Conservation (phyloP, 2,797 vertebrate species). For the Phoeniculus purpureus region DNA sequence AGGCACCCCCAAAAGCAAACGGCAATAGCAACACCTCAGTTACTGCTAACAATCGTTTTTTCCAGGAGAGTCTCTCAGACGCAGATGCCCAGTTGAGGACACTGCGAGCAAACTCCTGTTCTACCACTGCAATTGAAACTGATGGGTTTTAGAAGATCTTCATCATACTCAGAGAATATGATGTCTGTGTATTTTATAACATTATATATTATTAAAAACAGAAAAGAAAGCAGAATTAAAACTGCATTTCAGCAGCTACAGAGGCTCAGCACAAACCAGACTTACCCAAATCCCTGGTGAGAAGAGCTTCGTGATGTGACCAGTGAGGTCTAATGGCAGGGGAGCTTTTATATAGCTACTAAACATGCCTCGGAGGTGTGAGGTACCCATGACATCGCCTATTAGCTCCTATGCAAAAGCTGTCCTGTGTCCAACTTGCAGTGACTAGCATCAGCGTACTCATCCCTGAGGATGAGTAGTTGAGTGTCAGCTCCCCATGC, state of each 20-base stretch:
- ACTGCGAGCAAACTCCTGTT: rapidly evolving
- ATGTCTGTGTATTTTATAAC: no score
- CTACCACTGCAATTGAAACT: no score
- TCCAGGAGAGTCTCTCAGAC: not conserved
- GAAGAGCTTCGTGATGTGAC: not conserved
- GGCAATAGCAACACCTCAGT: not conserved
- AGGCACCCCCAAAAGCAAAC: not conserved
- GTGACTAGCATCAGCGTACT: not conserved
- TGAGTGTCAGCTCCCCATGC: not conserved
- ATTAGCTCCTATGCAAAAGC: not conserved
- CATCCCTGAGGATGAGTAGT: slow-evolving; percentile 17
- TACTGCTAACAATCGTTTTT: no score
- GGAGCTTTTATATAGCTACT: slow-evolving; percentile 37
- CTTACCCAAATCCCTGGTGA: slow-evolving; percentile 33
- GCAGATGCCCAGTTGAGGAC: not conserved
- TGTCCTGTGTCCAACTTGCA: not conserved
- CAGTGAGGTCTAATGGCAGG: not conserved
- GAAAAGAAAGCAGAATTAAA: not conserved
- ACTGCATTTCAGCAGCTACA: not conserved
- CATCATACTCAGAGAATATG: not conserved
- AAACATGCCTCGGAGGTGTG: not conserved
- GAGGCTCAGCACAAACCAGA: not conserved
- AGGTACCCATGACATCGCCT: not conserved
- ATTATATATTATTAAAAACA: no score
- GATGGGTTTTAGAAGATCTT: rapidly evolving